A percentile compares a stretch with the other conserved stretches of the same genome.
Conservation (phyloP, 2,888 invertebrate genomes). For the Anoplius nigerrimus region DNA sequence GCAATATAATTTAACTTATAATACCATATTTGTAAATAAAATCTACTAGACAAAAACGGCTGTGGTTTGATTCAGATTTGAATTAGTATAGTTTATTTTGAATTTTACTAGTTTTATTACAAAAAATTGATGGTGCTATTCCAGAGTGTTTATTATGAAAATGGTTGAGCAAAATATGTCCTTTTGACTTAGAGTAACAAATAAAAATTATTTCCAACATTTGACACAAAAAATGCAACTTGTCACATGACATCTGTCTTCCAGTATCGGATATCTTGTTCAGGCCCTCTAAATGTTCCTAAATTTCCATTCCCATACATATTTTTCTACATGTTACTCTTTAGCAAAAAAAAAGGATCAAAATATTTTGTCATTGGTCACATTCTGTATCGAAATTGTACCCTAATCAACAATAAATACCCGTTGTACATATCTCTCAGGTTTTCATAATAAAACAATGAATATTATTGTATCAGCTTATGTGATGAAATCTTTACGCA, state of each 20-base stretch:
- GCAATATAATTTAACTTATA: slow-evolving; percentile 75
- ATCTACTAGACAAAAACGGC: slow-evolving; percentile 3
- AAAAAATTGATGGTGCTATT: slow-evolving; percentile 6
- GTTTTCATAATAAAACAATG: no score
- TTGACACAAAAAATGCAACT: no score
- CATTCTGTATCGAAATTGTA: no score
- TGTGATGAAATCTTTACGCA: no score
- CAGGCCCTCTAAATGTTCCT: slow-evolving; percentile 6
- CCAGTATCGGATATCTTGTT: no score
- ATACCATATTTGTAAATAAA: slow-evolving; percentile 9
- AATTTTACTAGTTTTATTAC: slow-evolving; percentile 7
- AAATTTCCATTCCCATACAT: slow-evolving; percentile 7
- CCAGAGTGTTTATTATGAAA: background rate
- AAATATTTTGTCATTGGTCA: no score
- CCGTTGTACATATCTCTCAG: no score
- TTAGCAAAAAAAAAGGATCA: background rate
- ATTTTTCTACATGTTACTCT: background rate
- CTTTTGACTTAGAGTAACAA: background rate
- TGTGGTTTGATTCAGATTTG: slow-evolving; percentile 7
- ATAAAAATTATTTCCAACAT: background rate
- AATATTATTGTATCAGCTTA: no score
- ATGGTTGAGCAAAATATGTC: slow-evolving; percentile 6
- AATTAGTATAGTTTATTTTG: slow-evolving; percentile 20
- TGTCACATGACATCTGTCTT: no score
- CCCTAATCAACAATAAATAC: no score